Base-by-base conservation (phyloP, 2,797 vertebrate species). In the Telmatherina bonti region DNA sequence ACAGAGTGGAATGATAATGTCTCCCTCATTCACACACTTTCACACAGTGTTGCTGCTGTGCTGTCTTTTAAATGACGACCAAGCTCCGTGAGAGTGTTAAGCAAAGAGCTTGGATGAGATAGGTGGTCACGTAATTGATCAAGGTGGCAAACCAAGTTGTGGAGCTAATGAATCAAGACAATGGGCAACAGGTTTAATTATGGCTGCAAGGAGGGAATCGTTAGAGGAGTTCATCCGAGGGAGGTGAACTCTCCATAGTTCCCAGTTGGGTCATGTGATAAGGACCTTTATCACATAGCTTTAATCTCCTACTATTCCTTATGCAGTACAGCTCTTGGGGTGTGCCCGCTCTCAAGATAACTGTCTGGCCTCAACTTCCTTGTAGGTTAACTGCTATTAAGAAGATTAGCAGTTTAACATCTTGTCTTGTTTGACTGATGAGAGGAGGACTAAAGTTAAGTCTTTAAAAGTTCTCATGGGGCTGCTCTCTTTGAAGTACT, bases 81-180 rank as follows among this genome's bases (percentile, higher is more conserved):
- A 54, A 62, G 76, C 83, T 81, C 88, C 75, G 83, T 88, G 89
- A 89, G 69, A 59, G 82, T 65, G 81, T 88, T 87, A 64, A 74
- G 78, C 72, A 84, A 88, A 77, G 72, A 90, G 84, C 82, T 74
- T 41, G 72, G 87, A 85, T 77, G 78, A 77, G 86, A 89, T 90
- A 85, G 81, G 83, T 73, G 74, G 81, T 86, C 88, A 81, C 78
- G 70, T 92, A 90, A 94, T 93, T 92, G 92, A 93, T 91, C 88
- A 89, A 91, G 89, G 86, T 92, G 90, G 91, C 88, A 89, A 92
- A 91, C 69, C 67, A 43, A 78, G 81, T 79, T 63, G 78, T 57
- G 79, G 73, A 90, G 79, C 86, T 86, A 91, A 93, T 94, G 89
- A 92, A 92, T 93, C 90, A 90, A 90, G 91, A 92, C 92, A 90